Percentiles rank a stretch among this genome's conserved stretches.
Evolutionary conservation across 2,888 invertebrate species (phyloP).

Genomic region (Allophyes oxyacanthae): DNA sequence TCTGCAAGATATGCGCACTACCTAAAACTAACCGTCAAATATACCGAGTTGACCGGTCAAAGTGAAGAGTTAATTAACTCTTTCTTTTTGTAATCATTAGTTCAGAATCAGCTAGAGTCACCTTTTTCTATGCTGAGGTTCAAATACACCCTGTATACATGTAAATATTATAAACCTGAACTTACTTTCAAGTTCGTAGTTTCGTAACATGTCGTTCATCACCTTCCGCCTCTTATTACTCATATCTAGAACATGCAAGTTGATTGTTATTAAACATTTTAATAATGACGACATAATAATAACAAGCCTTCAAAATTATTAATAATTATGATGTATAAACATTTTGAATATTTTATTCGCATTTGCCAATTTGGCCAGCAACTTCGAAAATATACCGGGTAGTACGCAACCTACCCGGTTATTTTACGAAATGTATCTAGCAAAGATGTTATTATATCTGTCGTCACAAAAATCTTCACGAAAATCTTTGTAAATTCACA

Average conservation of each 20-base stretch:
- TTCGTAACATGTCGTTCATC: slow-evolving; percentile 67
- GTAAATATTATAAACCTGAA: slow-evolving; percentile 54
- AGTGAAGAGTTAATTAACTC: no score
- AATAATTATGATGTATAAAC: no score
- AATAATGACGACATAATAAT: slow-evolving; percentile 8
- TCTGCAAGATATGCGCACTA: no score
- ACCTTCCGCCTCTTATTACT: slow-evolving; percentile 65
- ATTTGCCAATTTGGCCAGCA: neutral
- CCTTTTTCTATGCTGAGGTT: neutral
- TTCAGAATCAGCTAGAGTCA: no score
- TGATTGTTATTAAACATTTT: slow-evolving; percentile 34
- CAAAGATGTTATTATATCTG: slow-evolving; percentile 1
- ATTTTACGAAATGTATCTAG: neutral
- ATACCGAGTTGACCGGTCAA: no score
- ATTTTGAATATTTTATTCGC: no score
- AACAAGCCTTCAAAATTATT: neutral
- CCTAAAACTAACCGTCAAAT: no score
- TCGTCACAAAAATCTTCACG: slow-evolving; percentile 1
- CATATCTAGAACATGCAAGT: slow-evolving; percentile 60
- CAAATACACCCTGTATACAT: slow-evolving; percentile 28
- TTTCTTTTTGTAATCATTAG: no score
- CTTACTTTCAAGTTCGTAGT: slow-evolving; percentile 81
- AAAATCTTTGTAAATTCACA: neutral
- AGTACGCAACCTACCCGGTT: neutral
- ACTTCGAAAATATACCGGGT: slow-evolving; percentile 1